These are phyloP conservation scores for Lepilemur septentrionalis DNA, from an alignment of 2,797 vertebrate species.

Conservation along the genomic window DNA sequence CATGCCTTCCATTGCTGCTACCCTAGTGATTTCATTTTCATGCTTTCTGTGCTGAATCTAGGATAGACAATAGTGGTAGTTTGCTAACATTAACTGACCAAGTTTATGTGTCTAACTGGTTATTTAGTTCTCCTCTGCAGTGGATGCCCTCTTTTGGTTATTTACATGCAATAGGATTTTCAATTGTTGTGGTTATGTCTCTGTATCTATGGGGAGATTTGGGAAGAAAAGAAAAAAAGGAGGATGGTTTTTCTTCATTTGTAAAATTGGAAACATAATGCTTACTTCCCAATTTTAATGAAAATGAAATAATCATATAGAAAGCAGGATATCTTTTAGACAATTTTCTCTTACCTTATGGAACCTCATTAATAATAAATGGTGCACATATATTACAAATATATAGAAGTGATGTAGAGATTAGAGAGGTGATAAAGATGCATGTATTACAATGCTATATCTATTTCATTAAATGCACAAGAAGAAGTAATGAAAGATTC, in stretches of 20 bases:
- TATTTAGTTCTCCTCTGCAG: neutral
- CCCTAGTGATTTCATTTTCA: neutral
- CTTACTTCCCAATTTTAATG: neutral
- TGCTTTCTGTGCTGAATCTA: neutral
- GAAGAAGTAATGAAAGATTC: neutral
- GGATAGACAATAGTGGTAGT: neutral
- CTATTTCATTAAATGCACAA: neutral
- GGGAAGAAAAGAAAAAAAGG: neutral
- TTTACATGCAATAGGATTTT: neutral
- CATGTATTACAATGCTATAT: neutral
- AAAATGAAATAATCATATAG: neutral
- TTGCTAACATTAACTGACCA: neutral
- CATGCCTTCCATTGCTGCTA: neutral
- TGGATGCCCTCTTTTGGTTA: neutral
- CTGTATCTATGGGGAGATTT: neutral
- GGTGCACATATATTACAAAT: neutral
- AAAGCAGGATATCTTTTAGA: neutral
- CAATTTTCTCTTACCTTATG: neutral
- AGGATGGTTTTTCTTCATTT: neutral
- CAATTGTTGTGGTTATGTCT: neutral
- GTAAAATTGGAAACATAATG: neutral
- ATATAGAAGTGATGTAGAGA: neutral
- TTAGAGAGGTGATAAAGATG: neutral
- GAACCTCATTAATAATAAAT: neutral
- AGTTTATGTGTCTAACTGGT: neutral